A percentile compares a stretch with the other conserved stretches of the same genome.
phyloP scores from a whole-genome alignment of 2,888 invertebrate genomes.

The Ctenicera cuprea region DNA sequence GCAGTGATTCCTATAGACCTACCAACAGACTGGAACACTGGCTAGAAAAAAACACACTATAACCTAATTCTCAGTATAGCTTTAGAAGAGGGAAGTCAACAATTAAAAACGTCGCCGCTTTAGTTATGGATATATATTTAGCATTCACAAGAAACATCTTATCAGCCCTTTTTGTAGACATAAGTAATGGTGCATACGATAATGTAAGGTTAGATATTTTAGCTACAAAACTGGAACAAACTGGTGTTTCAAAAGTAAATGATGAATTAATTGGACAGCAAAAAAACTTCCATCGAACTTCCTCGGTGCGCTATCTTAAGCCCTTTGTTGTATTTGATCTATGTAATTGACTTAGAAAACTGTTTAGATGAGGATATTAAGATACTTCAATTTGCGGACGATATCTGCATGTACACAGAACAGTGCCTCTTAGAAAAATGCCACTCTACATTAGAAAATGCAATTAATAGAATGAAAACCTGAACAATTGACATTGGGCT shows the following conservation, averaged over 20 bases:
- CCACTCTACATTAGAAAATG: neutral
- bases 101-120: neutral
- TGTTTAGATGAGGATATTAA: neutral
- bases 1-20: conserved; percentile 5
- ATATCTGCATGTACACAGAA: neutral
- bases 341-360: neutral
- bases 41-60: conserved; percentile 3
- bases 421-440: neutral
- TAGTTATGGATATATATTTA: neutral
- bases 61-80: neutral
- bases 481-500: neutral
- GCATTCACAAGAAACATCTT: neutral
- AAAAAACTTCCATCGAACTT: neutral
- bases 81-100: conserved; percentile 4
- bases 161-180: neutral
- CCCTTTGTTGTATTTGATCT: neutral
- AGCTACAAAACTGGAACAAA: neutral
- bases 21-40: conserved; percentile 12
- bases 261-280: neutral
- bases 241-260: neutral
- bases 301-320: no score
- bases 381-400: neutral
- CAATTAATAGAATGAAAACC: neutral
- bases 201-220: neutral
- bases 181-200: neutral